phyloP scores from a whole-genome alignment of 2,797 vertebrate genomes.

The Fringilla coelebs region DNA sequence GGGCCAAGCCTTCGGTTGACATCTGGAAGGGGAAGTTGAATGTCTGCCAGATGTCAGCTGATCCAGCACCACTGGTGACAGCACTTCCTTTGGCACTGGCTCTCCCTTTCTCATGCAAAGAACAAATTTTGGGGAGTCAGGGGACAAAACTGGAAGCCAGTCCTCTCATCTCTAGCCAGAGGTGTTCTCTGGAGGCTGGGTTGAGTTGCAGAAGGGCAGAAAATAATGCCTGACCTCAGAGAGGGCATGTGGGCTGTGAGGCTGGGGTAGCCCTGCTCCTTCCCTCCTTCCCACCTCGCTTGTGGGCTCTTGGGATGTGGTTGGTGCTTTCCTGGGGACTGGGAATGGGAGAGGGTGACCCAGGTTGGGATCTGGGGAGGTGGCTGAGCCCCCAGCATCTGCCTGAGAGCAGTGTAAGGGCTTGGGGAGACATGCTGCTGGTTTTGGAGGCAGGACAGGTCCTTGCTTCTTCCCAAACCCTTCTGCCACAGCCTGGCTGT shows the following conservation, averaged over 20 bases:
- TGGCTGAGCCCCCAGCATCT: not conserved
- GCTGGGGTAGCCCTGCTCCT: not conserved
- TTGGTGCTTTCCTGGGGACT: not conserved
- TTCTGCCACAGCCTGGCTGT: not conserved
- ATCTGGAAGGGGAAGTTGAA: not conserved
- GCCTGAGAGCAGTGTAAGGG: not conserved
- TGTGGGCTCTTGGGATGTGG: not conserved
- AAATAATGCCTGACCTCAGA: not conserved
- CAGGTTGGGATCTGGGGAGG: not conserved
- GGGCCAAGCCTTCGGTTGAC: not conserved
- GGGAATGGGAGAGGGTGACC: not conserved
- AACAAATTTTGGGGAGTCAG: not conserved
- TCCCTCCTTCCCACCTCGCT: not conserved
- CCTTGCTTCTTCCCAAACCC: not conserved
- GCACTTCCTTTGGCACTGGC: not conserved
- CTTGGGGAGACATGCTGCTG: not conserved
- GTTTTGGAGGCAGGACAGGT: not conserved
- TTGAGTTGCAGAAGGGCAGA: not conserved
- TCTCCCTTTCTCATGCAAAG: not conserved
- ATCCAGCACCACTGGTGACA: not conserved
- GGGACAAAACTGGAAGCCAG: not conserved
- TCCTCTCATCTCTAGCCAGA: not conserved
- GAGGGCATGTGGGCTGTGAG: fast-evolving
- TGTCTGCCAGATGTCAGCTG: not conserved
- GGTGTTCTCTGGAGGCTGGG: not conserved